Evolutionary conservation across 1,140 invertebrate species (phyloP).

Genomic region (Hormaphis cornu): DNA sequence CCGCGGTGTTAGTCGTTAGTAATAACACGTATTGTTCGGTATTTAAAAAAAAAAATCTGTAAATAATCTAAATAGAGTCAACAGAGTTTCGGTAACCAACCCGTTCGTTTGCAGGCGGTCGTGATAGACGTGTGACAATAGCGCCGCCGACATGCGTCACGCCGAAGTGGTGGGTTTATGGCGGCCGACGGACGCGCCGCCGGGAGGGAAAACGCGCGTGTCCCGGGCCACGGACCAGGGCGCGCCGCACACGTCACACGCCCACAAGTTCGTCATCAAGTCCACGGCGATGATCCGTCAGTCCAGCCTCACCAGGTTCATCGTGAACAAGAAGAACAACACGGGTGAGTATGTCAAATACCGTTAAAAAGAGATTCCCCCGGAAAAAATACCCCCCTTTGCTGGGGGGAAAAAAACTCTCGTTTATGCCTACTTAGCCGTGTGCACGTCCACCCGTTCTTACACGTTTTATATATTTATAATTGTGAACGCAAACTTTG

Average conservation of each 20-base stretch:
- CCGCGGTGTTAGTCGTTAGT: too few relatives aligned
- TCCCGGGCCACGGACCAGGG: conserved; percentile 40
- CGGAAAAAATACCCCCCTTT: too few relatives aligned
- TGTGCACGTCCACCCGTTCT: too few relatives aligned
- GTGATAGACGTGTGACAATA: neutral
- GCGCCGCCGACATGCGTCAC: conserved; percentile 42
- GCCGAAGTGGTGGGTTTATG: conserved; percentile 46
- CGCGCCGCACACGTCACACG: conserved; percentile 38
- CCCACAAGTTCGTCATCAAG: conserved; percentile 42
- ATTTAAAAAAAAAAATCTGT: too few relatives aligned
- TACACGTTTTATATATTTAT: too few relatives aligned
- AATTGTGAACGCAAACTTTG: too few relatives aligned
- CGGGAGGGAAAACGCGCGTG: conserved; percentile 40
- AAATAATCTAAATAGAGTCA: too few relatives aligned
- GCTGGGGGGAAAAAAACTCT: too few relatives aligned
- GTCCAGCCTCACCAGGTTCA: conserved; percentile 55
- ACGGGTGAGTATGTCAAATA: conserved; percentile 3
- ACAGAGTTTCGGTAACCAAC: too few relatives aligned
- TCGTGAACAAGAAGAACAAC: conserved; percentile 49
- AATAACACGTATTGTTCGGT: too few relatives aligned
- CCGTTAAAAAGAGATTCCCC: too few relatives aligned
- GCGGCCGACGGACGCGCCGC: conserved; percentile 45
- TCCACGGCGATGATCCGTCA: conserved; percentile 51
- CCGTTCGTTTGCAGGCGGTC: neutral
- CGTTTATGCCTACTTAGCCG: too few relatives aligned